Percentiles rank a stretch among this genome's conserved stretches.
Conservation (phyloP, 2,113 vertebrate species). For the Dolichotis patagonum region DNA sequence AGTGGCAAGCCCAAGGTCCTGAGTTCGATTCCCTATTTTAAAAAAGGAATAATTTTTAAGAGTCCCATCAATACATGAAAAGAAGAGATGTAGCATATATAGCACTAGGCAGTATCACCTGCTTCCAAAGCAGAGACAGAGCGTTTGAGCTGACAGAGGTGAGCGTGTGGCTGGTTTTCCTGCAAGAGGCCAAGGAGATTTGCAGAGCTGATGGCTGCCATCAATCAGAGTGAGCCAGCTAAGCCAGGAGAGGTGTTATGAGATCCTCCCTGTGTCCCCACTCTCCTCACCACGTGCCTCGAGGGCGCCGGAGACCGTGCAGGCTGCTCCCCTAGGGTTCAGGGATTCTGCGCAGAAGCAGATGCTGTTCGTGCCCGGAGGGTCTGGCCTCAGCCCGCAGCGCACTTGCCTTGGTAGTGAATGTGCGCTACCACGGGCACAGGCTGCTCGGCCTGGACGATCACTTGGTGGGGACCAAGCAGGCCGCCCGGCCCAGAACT, state of each 20-base stretch:
- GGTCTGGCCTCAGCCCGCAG: not conserved
- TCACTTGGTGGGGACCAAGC: not conserved
- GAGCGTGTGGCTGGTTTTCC: not conserved
- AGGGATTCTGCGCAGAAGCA: not conserved
- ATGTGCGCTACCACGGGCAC: not conserved
- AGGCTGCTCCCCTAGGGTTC: not conserved
- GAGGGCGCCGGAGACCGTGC: not conserved
- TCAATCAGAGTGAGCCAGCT: not conserved
- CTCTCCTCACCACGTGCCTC: not conserved
- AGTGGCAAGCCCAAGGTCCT: no score
- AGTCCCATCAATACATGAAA: not conserved
- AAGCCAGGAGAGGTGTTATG: not conserved
- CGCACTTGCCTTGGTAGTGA: not conserved
- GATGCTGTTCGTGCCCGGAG: not conserved
- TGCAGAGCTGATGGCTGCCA: not conserved
- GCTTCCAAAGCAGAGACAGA: not conserved
- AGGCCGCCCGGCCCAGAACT: not conserved
- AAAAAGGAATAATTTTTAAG: constrained; percentile 18
- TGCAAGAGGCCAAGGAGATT: not conserved
- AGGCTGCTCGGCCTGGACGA: not conserved
- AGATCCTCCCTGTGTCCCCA: not conserved
- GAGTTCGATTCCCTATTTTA: no score
- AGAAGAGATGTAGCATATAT: not conserved
- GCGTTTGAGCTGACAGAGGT: not conserved
- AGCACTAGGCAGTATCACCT: not conserved